Base-by-base conservation (phyloP, 2,113 vertebrate genomes). In the Microtus montanus region DNA sequence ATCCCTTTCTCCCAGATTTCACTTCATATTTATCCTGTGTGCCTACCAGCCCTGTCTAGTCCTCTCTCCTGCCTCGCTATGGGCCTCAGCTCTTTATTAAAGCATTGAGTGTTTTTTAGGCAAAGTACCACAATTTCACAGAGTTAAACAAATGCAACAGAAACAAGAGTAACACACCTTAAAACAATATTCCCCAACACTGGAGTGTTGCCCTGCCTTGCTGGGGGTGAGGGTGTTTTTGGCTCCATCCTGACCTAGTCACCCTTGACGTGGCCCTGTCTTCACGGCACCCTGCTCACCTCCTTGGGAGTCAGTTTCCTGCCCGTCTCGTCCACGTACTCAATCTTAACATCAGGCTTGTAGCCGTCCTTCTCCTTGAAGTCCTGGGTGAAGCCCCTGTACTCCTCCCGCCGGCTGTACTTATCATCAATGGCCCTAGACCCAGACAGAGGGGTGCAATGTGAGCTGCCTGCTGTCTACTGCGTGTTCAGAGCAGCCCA, bases 291-390 rank as follows among this genome's bases (percentile, higher is more conserved):
- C 74, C 75, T 2, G 7, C 95, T 92, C 77, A 99, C 98, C 98
- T 99, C 99, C 98, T 99, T 99, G 22, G 99, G 99, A 0, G 98
- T 99, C 20, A 99, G 99, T 54, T 98, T 99, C 35, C 99, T 98
- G 22, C 99, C 99, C 0, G 99, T 99, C 95, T 99, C 99, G 0
- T 99, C 99, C 92, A 99, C 99, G 0, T 99, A 99, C 96, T 99
- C 99, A 0, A 99, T 99, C 98, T 99, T 99, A 22, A 99, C 99
- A 0, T 99, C 99, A 0, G 99, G 99, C 93, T 97, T 99, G 71
- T 98, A 99, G 22, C 98, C 91, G 0, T 99, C 99, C 84, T 99
- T 99, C 90, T 99, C 99, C 96, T 99, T 99, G 98, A 99, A 99
- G 63, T 99, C 99, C 98, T 99, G 99, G 0, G 98, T 99, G 98